phyloP scores from a whole-genome alignment of 2,797 vertebrate genomes.

The Pachyuromys duprasi region DNA sequence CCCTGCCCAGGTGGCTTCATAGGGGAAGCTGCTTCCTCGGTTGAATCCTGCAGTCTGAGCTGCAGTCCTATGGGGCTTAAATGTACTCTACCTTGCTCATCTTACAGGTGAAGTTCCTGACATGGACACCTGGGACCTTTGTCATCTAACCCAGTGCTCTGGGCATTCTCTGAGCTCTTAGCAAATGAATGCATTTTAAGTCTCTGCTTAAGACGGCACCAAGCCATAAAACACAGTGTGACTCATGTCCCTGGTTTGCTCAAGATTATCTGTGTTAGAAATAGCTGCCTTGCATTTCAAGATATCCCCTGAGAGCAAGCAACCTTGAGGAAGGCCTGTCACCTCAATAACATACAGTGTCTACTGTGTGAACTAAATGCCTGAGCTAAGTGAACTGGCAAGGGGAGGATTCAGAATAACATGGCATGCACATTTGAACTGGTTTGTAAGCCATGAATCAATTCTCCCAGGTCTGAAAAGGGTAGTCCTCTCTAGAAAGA shows the following conservation, averaged over 20 bases:
- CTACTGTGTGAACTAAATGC: background rate
- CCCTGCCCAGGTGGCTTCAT: background rate
- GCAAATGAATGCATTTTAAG: no score
- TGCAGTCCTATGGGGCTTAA: no score
- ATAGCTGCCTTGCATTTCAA: fast-evolving
- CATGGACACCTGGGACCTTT: background rate
- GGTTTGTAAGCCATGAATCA: background rate
- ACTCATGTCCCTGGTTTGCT: no score
- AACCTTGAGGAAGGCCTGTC: background rate
- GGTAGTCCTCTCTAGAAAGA: background rate
- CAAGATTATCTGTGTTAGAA: background rate
- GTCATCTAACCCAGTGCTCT: background rate
- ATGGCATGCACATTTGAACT: background rate
- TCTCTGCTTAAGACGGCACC: background rate
- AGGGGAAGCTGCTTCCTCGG: no score
- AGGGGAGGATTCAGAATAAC: background rate
- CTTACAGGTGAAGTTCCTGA: background rate
- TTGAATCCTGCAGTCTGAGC: background rate
- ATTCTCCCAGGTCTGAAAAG: background rate
- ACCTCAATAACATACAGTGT: background rate
- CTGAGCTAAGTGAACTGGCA: fast-evolving
- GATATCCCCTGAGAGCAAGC: background rate
- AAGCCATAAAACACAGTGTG: background rate
- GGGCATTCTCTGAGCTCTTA: background rate
- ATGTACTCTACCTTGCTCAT: background rate